Conservation (phyloP, 2,113 vertebrate species). For the Meles meles region DNA sequence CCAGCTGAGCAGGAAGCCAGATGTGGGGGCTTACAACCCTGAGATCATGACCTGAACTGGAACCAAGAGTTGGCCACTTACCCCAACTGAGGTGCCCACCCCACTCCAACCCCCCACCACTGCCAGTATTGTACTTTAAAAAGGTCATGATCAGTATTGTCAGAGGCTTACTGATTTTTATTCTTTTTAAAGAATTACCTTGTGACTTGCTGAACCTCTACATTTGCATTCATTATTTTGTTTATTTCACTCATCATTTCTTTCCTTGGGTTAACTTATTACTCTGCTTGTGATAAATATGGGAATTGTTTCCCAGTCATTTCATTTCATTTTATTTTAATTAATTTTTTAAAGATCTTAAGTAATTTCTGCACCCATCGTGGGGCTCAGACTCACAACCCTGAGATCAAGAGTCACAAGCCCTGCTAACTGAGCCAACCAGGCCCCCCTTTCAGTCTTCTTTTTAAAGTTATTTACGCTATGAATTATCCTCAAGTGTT, state of each 20-base stretch:
- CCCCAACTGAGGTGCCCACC: background rate
- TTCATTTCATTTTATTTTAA: background rate
- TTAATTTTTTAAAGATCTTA: background rate
- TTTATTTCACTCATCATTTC: background rate
- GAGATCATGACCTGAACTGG: background rate
- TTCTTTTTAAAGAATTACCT: background rate
- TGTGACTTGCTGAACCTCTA: background rate
- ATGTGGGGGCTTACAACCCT: background rate
- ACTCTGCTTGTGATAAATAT: background rate
- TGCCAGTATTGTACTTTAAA: background rate
- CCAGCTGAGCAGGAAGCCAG: background rate
- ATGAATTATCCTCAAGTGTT: background rate
- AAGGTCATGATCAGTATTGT: background rate
- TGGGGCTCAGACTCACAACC: background rate
- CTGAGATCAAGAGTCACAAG: background rate
- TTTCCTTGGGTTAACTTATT: background rate
- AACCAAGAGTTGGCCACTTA: background rate
- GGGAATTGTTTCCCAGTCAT: background rate
- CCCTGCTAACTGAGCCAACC: background rate
- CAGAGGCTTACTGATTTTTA: background rate
- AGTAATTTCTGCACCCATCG: background rate
- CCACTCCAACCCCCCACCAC: background rate
- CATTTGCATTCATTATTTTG: background rate
- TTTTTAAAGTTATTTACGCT: background rate
- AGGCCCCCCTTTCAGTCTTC: background rate